Conservation (phyloP, 2,797 vertebrate genomes). For the Coreius guichenoti region DNA sequence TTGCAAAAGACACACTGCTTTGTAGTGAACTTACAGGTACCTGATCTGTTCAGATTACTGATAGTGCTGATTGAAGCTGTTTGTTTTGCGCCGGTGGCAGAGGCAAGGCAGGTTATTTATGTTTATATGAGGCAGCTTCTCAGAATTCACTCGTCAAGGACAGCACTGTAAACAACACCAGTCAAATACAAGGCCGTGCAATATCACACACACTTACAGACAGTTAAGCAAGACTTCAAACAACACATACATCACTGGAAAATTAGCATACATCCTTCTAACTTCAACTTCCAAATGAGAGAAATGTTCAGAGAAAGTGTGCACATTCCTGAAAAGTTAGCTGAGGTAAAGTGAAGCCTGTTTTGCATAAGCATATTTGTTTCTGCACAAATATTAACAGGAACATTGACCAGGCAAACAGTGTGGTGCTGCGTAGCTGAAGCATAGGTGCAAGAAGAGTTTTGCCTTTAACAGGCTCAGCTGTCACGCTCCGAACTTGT, state of each 20-base stretch:
- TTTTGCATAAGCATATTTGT: background rate
- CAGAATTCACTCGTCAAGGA: constrained; percentile 45
- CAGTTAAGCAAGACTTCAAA: constrained; percentile 31
- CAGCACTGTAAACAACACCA: constrained; percentile 38
- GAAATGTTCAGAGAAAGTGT: constrained; percentile 27
- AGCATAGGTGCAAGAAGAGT: background rate
- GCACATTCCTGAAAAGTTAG: constrained; percentile 17
- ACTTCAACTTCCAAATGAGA: constrained; percentile 9
- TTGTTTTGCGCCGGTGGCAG: constrained; percentile 31
- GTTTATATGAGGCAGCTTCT: constrained; percentile 47
- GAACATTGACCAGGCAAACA: background rate
- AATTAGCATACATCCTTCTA: constrained; percentile 27
- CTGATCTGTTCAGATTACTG: constrained; percentile 48
- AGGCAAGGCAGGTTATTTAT: constrained; percentile 54
- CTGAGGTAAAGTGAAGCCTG: background rate
- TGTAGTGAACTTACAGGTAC: background rate
- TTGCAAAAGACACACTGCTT: constrained; percentile 22
- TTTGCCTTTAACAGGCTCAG: background rate
- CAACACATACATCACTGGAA: constrained; percentile 29
- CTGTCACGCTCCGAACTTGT: background rate
- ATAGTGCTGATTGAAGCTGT: constrained; percentile 50
- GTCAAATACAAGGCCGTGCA: constrained; percentile 47
- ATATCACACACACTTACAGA: constrained; percentile 15
- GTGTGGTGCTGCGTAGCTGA: background rate
- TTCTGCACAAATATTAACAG: background rate